phyloP scores from a whole-genome alignment of 2,113 vertebrate species.

The Centropus unirufus region DNA sequence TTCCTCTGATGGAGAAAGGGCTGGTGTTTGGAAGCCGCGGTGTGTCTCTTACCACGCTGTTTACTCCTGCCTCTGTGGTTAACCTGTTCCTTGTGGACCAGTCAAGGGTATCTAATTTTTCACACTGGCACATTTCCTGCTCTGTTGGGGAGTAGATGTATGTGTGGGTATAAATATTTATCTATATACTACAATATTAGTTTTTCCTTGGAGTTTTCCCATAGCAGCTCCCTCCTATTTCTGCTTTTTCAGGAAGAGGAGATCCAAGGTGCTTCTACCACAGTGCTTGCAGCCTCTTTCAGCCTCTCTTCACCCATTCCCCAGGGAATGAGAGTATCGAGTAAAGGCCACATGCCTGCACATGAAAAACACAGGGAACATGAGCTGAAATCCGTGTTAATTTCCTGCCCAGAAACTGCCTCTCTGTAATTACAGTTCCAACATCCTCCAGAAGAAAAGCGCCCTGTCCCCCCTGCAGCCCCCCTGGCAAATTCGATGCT shows the following conservation, averaged over 20 bases:
- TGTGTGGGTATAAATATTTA: not conserved
- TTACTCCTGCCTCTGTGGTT: not conserved
- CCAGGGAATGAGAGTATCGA: not conserved
- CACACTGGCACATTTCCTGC: not conserved
- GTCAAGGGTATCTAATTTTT: not conserved
- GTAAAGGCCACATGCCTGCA: slow-evolving; percentile 31
- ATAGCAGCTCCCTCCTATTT: not conserved
- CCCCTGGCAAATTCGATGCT: slow-evolving; percentile 42
- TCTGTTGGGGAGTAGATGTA: not conserved
- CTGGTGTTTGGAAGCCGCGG: not conserved
- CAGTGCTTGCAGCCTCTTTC: not conserved
- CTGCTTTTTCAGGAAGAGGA: not conserved
- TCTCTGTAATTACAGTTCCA: slow-evolving; percentile 56
- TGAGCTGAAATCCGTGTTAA: slow-evolving; percentile 47
- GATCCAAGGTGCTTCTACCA: not conserved
- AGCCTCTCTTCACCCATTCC: not conserved
- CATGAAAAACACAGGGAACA: slow-evolving; percentile 22
- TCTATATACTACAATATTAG: not conserved
- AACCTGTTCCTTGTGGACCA: not conserved
- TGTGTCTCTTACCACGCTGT: not conserved
- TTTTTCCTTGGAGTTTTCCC: not conserved
- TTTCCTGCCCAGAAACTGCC: slow-evolving; percentile 39
- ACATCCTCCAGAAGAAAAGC: slow-evolving; percentile 63
- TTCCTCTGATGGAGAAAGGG: not conserved
- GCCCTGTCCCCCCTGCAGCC: not conserved